Evolutionary conservation across 2,888 invertebrate genomes (phyloP).

Genomic region (Neoaliturus tenellus): DNA sequence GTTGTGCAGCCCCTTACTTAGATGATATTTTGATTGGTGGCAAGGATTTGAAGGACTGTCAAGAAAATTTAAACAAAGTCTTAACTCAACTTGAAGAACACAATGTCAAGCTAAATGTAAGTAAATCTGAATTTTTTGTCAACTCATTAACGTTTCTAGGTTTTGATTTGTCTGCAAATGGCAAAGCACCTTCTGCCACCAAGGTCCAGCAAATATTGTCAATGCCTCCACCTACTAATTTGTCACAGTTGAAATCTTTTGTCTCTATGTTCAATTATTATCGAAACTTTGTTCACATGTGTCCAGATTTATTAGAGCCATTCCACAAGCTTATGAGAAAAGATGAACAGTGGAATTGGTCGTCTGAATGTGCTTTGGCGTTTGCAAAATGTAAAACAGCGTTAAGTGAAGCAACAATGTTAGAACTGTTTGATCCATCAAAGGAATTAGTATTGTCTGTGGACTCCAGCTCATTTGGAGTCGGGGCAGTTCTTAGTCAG

Average conservation of each 20-base stretch:
- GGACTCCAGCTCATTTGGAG: conserved; percentile 34
- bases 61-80: background rate
- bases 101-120: background rate
- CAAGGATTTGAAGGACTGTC: background rate
- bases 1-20: background rate
- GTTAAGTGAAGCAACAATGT: background rate
- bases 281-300: conserved; percentile 25
- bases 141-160: background rate
- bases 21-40: conserved; percentile 5
- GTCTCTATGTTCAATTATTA: conserved; percentile 6
- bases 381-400: conserved; percentile 37
- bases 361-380: conserved; percentile 17
- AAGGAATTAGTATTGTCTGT: conserved; percentile 38
- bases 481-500: background rate
- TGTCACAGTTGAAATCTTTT: background rate
- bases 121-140: conserved; percentile 21
- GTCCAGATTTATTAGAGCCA: background rate
- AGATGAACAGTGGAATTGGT: conserved; percentile 17
- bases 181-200: background rate
- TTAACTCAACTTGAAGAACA: conserved; percentile 15
- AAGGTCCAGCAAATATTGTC: background rate
- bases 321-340: conserved; percentile 19
- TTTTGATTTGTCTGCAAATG: conserved; percentile 4
- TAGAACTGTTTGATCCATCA: conserved; percentile 2
- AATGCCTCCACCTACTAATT: background rate